Base-by-base conservation (phyloP, 1,140 invertebrate species). In the Lucilia sericata region DNA sequence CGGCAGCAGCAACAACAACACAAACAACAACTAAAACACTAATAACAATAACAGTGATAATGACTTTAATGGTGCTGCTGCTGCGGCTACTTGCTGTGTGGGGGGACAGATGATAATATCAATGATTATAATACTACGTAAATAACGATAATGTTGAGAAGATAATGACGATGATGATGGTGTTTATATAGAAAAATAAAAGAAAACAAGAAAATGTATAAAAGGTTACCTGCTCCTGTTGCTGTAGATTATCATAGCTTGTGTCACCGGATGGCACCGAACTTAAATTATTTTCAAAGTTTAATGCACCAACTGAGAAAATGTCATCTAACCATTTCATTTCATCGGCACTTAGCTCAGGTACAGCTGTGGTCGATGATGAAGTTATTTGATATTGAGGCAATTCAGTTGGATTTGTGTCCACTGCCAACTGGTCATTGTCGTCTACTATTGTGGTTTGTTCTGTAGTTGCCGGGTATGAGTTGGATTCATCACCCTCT, bases 311-410 rank as follows among this genome's bases (percentile, higher is more conserved):
- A 85, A 90, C 86, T 74, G 89, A 90, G 86, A 90, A 87, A 81
- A 90, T 84, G 86, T 89, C 89, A 85, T 90, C 88, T 82, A 90
- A 85, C 89, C 89, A 90, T 34, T 88, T 89, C 84, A 89, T 89
- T 85, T 90, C 89, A 86, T 88, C 89, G 86, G 88, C 89, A 80
- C 86, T 90, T 47, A 90, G 86, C 85, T 90, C 89, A 21, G 86
- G 86, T 82, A 86, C 83, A 86, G 14, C 36, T 80, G 84, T 25
- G 78, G 82, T 84, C 60, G 76, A 80, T 51, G 86, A 19, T 55
- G 34, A 14, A 10, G 25, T 47, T 36, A 25, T 60, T 60, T 21
- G n/a, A 7, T 70, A 21, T 70, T 70, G 65, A 19, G 65, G 19
- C 65, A 70, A 70, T 70, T 70, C 65, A 19, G 65, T 49, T 4